phyloP scores from a whole-genome alignment of 2,797 vertebrate species.

The Semotilus atromaculatus region DNA sequence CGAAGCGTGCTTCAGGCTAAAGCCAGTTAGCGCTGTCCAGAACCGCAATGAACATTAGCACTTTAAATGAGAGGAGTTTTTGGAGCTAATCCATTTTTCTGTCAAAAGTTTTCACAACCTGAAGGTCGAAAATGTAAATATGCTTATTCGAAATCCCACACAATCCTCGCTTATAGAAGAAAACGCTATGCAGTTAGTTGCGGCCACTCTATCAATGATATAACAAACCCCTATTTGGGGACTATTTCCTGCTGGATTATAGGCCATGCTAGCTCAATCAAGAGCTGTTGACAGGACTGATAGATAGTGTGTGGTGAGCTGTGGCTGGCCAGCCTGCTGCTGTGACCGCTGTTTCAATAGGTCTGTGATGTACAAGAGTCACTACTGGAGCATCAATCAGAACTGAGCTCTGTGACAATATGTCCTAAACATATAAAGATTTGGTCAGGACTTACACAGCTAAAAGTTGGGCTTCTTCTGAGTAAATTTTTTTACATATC shows the following conservation, averaged over 20 bases:
- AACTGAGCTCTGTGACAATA: too few species aligned
- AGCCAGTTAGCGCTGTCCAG: slow-evolving; percentile 15
- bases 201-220: slow-evolving; percentile 39
- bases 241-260: slow-evolving; percentile 29
- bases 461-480: background rate
- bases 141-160: background rate
- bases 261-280: slow-evolving; percentile 36
- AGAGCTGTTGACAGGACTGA: slow-evolving; percentile 46
- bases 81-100: background rate
- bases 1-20: background rate
- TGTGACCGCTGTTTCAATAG: slow-evolving; percentile 17
- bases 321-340: background rate
- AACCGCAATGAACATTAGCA: background rate
- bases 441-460: background rate
- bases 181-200: background rate
- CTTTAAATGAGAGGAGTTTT: slow-evolving; percentile 1
- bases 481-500: background rate
- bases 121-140: slow-evolving; percentile 12
- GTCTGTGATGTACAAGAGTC: slow-evolving; percentile 22
- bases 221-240: slow-evolving; percentile 45
- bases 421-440: background rate
- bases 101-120: slow-evolving; percentile 13
- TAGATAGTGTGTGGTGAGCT: slow-evolving; percentile 45
- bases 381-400: background rate
- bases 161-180: background rate